phyloP scores from a whole-genome alignment of 1,140 invertebrate species.

The Acyrthosiphon pisum region DNA sequence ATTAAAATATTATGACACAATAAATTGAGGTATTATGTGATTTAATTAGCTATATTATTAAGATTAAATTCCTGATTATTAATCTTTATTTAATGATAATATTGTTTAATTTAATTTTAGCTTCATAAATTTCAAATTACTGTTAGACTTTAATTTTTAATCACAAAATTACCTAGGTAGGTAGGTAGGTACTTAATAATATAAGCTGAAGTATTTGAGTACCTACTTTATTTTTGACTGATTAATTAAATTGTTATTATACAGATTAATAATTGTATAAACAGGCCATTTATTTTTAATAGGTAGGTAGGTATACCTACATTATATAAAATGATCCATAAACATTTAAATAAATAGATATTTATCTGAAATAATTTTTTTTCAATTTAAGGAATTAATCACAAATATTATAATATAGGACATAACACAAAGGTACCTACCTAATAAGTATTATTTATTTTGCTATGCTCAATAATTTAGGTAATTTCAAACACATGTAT shows the following conservation, averaged over 20 bases:
- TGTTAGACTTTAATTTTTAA: neutral
- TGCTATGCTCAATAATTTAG: neutral
- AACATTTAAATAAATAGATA: neutral
- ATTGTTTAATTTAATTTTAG: neutral
- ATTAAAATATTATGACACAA: neutral
- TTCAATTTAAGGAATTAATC: neutral
- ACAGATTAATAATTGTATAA: neutral
- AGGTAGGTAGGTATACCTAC: neutral
- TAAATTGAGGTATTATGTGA: neutral
- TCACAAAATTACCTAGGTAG: neutral
- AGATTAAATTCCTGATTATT: neutral
- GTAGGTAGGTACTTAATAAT: neutral
- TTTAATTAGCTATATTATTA: neutral
- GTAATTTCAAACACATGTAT: neutral
- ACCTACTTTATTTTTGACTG: constrained; percentile 12
- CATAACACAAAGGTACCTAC: too few relatives aligned
- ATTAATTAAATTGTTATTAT: neutral
- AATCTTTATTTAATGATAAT: neutral
- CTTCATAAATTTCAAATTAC: neutral
- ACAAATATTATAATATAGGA: neutral
- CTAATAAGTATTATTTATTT: neutral
- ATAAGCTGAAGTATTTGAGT: neutral
- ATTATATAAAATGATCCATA: neutral
- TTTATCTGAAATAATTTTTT: neutral
- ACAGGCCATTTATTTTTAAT: neutral